A percentile compares a stretch with the other conserved stretches of the same genome.
Evolutionary conservation across 1,140 invertebrate species (phyloP).

Genomic region (Cyrtorhinus lividipennis): DNA sequence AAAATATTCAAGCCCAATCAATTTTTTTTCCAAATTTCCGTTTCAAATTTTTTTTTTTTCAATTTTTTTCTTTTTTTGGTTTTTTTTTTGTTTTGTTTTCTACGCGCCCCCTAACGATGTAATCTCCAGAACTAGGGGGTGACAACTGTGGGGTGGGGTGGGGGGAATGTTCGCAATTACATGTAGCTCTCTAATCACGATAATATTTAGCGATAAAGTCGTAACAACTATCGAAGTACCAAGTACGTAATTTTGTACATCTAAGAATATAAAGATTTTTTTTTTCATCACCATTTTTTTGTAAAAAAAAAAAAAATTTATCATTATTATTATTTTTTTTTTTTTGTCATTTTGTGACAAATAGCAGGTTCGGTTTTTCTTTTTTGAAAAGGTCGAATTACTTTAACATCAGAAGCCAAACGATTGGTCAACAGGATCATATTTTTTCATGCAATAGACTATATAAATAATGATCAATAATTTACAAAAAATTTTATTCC

Average conservation of each 20-base stretch:
- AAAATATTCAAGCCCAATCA: neutral
- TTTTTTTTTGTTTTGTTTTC: neutral
- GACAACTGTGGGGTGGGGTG: constrained; percentile 20
- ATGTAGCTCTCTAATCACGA: constrained; percentile 12
- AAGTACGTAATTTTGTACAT: constrained; percentile 17
- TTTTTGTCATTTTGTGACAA: too few relatives aligned
- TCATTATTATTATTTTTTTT: too few relatives aligned
- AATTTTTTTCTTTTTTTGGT: neutral
- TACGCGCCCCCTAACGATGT: constrained; percentile 33
- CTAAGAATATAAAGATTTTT: constrained; percentile 15
- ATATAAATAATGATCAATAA: constrained; percentile 6
- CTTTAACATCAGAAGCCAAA: constrained; percentile 6
- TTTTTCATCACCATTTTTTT: neutral
- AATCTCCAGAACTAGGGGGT: constrained; percentile 36
- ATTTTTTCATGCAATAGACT: constrained; percentile 3
- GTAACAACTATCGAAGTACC: neutral
- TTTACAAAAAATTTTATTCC: neutral
- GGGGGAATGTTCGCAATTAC: constrained; percentile 22
- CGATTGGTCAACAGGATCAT: neutral
- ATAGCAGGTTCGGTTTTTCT: too few relatives aligned
- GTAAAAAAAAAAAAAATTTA: neutral
- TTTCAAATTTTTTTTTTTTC: neutral
- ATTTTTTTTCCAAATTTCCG: too few relatives aligned
- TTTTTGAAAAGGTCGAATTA: too few relatives aligned
- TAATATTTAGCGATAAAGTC: constrained; percentile 8